Conservation (phyloP, 2,797 vertebrate species). For the Heteromormyrus szaboi region DNA sequence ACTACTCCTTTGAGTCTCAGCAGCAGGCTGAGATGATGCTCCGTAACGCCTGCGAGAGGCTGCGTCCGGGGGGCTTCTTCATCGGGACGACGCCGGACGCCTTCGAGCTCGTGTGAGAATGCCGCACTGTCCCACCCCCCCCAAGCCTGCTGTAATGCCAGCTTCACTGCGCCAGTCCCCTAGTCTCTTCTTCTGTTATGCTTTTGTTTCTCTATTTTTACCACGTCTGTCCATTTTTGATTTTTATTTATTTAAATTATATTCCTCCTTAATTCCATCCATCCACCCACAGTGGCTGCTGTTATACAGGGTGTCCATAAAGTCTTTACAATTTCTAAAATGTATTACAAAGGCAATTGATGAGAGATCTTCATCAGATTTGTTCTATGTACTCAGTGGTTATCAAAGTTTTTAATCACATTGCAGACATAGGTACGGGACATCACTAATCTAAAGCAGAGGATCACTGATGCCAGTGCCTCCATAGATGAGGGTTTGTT, state of each 20-base stretch:
- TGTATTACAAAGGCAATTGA: too few species aligned
- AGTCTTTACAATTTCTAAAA: too few species aligned
- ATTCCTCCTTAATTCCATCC: neutral
- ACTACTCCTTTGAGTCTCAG: constrained; percentile 90
- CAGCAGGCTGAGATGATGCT: constrained; percentile 89
- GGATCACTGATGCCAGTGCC: too few species aligned
- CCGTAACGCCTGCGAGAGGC: constrained; percentile 84
- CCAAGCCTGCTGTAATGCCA: neutral
- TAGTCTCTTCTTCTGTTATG: neutral
- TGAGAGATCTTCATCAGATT: too few species aligned
- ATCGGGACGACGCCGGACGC: constrained; percentile 93
- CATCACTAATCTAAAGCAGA: too few species aligned
- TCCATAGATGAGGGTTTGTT: too few species aligned
- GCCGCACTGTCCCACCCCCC: neutral
- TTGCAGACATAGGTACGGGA: too few species aligned
- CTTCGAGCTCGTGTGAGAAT: constrained; percentile 85
- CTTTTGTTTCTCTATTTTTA: neutral
- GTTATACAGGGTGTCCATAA: too few species aligned
- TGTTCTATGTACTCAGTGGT: too few species aligned
- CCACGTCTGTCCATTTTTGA: neutral
- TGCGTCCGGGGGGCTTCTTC: constrained; percentile 86
- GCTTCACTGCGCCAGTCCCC: neutral
- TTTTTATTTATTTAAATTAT: neutral
- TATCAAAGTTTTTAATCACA: too few species aligned
- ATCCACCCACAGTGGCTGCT: neutral